Evolutionary conservation across 2,797 vertebrate genomes (phyloP).

Genomic region (Parauchenoglanis punctatus): DNA sequence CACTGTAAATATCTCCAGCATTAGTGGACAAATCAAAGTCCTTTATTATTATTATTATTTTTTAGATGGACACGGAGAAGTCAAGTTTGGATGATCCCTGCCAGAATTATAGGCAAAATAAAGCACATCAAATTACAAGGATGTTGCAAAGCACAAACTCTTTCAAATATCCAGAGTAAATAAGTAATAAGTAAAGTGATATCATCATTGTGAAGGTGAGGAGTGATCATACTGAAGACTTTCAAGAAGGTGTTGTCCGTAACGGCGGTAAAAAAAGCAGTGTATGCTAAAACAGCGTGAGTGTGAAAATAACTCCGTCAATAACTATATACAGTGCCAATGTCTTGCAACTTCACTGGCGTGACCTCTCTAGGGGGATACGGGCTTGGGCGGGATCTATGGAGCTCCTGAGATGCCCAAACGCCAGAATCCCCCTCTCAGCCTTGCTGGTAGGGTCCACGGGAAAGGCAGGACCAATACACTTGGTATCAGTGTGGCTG

Average conservation of each 20-base stretch:
- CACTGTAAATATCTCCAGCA: neutral
- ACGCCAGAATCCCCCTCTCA: too few relatives aligned
- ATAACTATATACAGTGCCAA: neutral
- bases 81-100: neutral
- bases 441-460: too few relatives aligned
- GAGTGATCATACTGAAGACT: neutral
- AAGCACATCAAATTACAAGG: neutral
- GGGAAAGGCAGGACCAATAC: too few relatives aligned
- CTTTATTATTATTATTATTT: neutral
- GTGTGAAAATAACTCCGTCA: neutral
- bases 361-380: neutral
- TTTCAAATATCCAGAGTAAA: neutral
- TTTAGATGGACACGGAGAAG: neutral
- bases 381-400: too few relatives aligned
- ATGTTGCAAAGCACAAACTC: neutral
- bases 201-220: neutral
- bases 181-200: neutral
- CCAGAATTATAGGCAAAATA: neutral
- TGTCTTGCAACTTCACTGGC: too few relatives aligned
- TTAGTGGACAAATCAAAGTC: neutral
- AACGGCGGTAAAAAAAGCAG: neutral
- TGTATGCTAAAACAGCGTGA: neutral
- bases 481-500: too few relatives aligned
- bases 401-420: too few relatives aligned
- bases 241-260: neutral